Conservation (phyloP, 2,113 vertebrate genomes). For the Dipodomys ordii region DNA sequence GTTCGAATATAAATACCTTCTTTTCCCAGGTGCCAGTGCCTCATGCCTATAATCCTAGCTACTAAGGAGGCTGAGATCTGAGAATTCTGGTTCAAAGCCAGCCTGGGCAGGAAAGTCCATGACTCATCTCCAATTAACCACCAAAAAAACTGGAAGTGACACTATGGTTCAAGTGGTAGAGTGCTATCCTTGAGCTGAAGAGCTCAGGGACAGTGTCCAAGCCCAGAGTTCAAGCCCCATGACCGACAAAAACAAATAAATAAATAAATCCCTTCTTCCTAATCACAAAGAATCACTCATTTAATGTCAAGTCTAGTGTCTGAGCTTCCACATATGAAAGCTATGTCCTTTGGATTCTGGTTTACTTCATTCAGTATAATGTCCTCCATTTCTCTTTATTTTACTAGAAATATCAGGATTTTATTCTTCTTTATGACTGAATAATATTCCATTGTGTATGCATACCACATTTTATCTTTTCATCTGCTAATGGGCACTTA, state of each 20-base stretch:
- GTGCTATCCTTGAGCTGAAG: no score
- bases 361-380: neutral
- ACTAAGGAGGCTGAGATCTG: no score
- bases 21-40: neutral
- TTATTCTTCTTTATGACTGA: neutral
- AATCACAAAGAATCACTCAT: neutral
- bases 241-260: no score
- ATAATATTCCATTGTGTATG: neutral
- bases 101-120: no score
- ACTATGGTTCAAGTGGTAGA: no score
- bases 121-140: no score
- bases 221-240: no score
- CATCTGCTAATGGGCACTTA: neutral
- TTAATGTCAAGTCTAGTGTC: neutral
- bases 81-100: no score
- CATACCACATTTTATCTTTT: neutral
- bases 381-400: no score
- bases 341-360: neutral
- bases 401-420: neutral
- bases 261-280: neutral
- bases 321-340: neutral
- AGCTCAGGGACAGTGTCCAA: no score
- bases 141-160: no score
- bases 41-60: no score
- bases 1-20: neutral